Evolutionary conservation across 2,797 vertebrate genomes (phyloP), one percentile per base, ranked within the genome.

Genomic region (Sebastes dallii): DNA sequence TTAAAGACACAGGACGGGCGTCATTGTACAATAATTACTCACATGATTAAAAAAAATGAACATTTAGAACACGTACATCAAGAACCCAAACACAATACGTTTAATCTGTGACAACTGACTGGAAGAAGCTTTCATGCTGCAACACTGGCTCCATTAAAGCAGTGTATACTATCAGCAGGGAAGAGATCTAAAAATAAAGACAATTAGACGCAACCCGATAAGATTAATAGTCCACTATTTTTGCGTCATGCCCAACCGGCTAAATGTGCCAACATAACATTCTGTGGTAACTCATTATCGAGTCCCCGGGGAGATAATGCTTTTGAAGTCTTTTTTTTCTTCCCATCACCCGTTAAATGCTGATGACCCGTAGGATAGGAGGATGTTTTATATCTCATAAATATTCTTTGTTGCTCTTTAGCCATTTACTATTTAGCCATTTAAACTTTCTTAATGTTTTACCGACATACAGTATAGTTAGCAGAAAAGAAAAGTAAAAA

Each of bases 131-230:
- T 52, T 3, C 14, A 27, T 42, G 27, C 52, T 69, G 24, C 3
- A 66, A 65, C 50, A 64, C 24, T 10, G 27, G 16, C 39, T 25
- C 30, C 6, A 42, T 3, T 71, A 27, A 42, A 64, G 5, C 20
- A 58, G 14, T 13, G 5, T 34, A 30, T 32, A 11, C 39, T 54
- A 62, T 71, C 46, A 68, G 32, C 52, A 68, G 34, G 22, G 29
- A 65, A 52, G 8, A 52, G 30, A 80, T 71, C 30, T 75, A 77
- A 78, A 85, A 75, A 56, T 71, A 77, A 77, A 72, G 5, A 65
- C 24, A 75, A 66, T 46, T 24, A 81, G 27, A 73, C 10, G 9
- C 36, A 46, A 11, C 7, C 13, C 16, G 22, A 69, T 46, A 18
- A 72, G 59, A 66, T 60, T 30, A 66, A 62, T 20, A 30, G 27